Evolutionary conservation across 2,888 invertebrate genomes (phyloP), one percentile per base, ranked within the genome.

Genomic region (Hipparchia sbordonii): DNA sequence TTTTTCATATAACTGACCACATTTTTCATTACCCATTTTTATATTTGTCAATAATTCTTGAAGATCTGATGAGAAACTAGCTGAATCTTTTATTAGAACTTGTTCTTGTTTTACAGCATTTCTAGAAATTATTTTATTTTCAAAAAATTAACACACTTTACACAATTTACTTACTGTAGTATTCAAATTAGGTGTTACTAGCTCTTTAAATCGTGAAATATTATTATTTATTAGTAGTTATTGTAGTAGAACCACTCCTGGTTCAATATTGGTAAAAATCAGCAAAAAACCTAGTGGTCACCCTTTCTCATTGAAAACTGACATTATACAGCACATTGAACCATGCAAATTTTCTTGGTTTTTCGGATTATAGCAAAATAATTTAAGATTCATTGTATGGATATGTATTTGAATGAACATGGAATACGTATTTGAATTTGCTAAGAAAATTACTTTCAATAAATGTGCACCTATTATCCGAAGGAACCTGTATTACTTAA

Each of bases 21-120:
- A 89, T 71, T 91, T 84, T 23, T 83, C 79, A 79, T 93, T 94
- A 73, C 91, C 95, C 52, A 89, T 89, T 76, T 88, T 91, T 9
- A 95, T 88, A 76, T 94, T 88, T 23, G 85, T 84, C 6, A 95
- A 85, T 63, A 94, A 85, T 33, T 88, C 87, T 69, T 92, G 92
- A 39, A 95, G 83, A 81, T 94, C 94, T 66, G 91, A 85, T 0
- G 94, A 92, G 78, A 95, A 95, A 3, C 87, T 86, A 6, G 86
- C 87, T 0, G 95, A 91, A 78, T 95, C 94, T 78, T 91, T 87
- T 57, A 95, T 89, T 0, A 95, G 80, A 0, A 87, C 81, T 73
- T 90, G 90, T 79, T 95, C 95, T 74, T 93, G 91, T 78, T 91
- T 91, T 54, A 94, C 94, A 54, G 94, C 92, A 76, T 94, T 92